Percentiles rank a stretch among this genome's conserved stretches.
Evolutionary conservation across 2,113 vertebrate species (phyloP).

Genomic region (Vireo altiloquus): DNA sequence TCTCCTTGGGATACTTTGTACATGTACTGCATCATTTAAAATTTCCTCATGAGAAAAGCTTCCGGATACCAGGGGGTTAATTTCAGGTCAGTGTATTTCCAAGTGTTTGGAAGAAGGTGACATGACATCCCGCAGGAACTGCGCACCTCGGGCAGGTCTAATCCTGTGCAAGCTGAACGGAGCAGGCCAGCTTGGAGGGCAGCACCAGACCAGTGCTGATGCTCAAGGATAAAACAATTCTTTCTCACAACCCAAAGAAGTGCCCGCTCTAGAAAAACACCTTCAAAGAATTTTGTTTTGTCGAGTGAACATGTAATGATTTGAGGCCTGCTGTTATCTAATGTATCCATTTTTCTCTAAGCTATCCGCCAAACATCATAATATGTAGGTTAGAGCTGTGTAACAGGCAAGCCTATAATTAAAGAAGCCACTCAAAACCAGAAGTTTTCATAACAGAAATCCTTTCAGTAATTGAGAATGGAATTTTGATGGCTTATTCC

Average conservation of each 20-base stretch:
- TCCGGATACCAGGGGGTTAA: background rate
- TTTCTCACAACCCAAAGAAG: background rate
- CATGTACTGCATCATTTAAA: background rate
- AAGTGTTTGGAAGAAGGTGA: background rate
- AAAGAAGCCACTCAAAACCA: slow-evolving; percentile 40
- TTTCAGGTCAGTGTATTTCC: background rate
- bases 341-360: slow-evolving; percentile 15
- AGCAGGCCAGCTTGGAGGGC: fast-evolving
- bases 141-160: background rate
- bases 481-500: slow-evolving; percentile 37
- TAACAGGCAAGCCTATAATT: slow-evolving; percentile 38
- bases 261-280: background rate
- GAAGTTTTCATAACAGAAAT: slow-evolving; percentile 48
- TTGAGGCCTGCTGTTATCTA: slow-evolving; percentile 24
- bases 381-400: slow-evolving; percentile 12
- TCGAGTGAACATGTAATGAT: background rate
- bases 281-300: slow-evolving; percentile 3
- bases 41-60: background rate
- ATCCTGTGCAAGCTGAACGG: background rate
- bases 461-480: slow-evolving; percentile 40
- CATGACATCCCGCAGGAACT: background rate
- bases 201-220: background rate
- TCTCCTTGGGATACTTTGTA: background rate
- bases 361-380: slow-evolving; percentile 25
- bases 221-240: background rate